A percentile compares a stretch with the other conserved stretches of the same genome.
Evolutionary conservation across 2,797 vertebrate species (phyloP).

Genomic region (Scarus forsteni): DNA sequence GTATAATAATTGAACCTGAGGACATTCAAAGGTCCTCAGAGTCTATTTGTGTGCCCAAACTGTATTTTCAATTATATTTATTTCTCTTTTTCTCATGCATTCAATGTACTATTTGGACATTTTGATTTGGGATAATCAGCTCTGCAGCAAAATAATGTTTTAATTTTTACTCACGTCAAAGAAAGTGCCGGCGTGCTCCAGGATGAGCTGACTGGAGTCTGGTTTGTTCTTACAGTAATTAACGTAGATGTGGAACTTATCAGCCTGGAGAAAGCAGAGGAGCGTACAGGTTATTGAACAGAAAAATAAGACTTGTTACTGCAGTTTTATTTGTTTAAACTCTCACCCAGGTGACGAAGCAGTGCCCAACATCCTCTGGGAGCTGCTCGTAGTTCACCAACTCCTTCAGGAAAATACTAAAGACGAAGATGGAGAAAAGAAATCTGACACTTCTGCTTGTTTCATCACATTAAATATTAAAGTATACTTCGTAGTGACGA

Average conservation of each 20-base stretch:
- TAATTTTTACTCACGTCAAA: slow-evolving; percentile 91
- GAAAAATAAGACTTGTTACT: too few species aligned
- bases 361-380: slow-evolving; percentile 97
- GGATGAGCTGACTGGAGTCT: slow-evolving; percentile 96
- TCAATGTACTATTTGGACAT: too few species aligned
- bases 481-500: too few species aligned
- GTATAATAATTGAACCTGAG: too few species aligned
- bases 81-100: too few species aligned
- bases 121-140: too few species aligned
- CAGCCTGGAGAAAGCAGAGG: slow-evolving; percentile 86
- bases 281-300: neutral
- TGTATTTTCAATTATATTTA: too few species aligned
- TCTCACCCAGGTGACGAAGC: slow-evolving; percentile 99
- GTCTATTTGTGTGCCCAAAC: too few species aligned
- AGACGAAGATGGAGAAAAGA: slow-evolving; percentile 9
- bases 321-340: neutral
- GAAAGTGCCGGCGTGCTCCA: slow-evolving; percentile 96
- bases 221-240: slow-evolving; percentile 99
- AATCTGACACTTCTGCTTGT: too few species aligned
- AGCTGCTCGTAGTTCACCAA: slow-evolving; percentile 98
- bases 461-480: too few species aligned
- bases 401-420: slow-evolving; percentile 98
- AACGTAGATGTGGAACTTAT: slow-evolving; percentile 99
- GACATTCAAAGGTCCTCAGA: too few species aligned
- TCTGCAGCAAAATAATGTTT: neutral